Evolutionary conservation across 2,888 invertebrate genomes (phyloP).

Genomic region (Clepsis dumicolana): DNA sequence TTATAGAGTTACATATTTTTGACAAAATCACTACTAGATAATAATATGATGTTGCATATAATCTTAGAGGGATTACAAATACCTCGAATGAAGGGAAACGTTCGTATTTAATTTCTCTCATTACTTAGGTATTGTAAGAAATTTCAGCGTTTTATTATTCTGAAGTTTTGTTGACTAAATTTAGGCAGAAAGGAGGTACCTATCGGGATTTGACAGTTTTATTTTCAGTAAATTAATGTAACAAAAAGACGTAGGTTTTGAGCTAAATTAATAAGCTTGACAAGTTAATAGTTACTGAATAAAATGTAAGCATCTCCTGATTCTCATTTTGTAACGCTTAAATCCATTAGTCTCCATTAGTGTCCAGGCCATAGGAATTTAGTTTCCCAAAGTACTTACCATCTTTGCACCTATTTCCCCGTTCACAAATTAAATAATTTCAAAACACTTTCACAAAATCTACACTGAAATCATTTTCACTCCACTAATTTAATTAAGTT

Average conservation of each 20-base stretch:
- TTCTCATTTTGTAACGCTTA: no score
- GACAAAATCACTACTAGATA: no score
- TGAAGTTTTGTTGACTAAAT: neutral
- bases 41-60: no score
- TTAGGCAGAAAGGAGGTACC: neutral
- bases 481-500: neutral
- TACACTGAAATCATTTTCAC: constrained; percentile 23
- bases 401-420: neutral
- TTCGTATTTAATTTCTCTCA: neutral
- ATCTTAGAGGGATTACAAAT: neutral
- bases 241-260: no score
- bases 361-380: no score
- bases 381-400: constrained; percentile 15
- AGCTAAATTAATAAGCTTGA: no score
- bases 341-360: no score
- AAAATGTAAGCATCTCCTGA: no score
- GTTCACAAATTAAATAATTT: neutral
- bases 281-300: no score
- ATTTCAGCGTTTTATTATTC: constrained; percentile 5
- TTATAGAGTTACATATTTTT: no score
- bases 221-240: neutral
- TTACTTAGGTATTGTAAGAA: constrained; percentile 5
- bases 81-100: neutral
- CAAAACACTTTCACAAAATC: constrained; percentile 11
- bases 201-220: neutral